Evolutionary conservation across 2,888 invertebrate genomes (phyloP).

Genomic region (Heliconius erato): DNA sequence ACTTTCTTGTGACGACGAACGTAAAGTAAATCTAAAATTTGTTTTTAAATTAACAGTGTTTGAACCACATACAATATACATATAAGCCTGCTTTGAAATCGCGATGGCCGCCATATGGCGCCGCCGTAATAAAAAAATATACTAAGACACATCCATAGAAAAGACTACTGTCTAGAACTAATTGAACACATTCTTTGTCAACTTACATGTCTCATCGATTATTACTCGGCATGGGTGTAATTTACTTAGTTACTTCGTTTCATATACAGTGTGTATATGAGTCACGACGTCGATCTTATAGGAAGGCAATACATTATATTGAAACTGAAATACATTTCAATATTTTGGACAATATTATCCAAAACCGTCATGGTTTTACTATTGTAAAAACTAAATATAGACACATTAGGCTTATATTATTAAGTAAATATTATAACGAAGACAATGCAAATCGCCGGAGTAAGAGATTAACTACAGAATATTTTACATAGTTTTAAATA

Average conservation of each 20-base stretch:
- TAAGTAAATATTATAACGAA: not conserved
- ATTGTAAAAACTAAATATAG: not conserved
- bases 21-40: not conserved
- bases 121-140: conserved; percentile 33
- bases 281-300: not conserved
- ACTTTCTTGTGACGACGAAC: not conserved
- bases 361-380: not conserved
- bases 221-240: not conserved
- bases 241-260: not conserved
- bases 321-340: not conserved
- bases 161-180: conserved; percentile 35
- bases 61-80: not conserved
- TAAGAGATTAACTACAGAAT: not conserved
- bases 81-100: conserved; percentile 14
- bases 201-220: not conserved
- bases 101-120: not conserved
- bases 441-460: not conserved
- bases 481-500: not conserved
- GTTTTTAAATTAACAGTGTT: not conserved
- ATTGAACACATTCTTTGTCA: conserved; percentile 37
- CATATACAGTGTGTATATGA: not conserved
- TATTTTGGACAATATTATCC: too few species aligned
- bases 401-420: not conserved
- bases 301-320: not conserved
- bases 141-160: conserved; percentile 20